Conservation (phyloP, 2,113 vertebrate species). For the Myrmecobius fasciatus region DNA sequence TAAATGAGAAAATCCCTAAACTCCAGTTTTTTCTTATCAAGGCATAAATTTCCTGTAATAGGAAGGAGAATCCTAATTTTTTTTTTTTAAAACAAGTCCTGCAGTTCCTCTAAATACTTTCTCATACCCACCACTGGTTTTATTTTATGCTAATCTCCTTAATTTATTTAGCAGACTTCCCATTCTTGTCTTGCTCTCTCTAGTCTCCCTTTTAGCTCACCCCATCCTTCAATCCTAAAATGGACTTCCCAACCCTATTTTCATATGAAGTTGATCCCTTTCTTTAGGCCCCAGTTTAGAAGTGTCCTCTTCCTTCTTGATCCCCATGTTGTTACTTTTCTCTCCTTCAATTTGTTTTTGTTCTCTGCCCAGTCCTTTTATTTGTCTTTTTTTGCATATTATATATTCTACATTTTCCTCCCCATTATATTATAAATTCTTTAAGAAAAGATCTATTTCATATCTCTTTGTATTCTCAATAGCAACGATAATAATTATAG, state of each 20-base stretch:
- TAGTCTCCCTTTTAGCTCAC: too few relatives aligned
- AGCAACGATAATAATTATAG: slow-evolving; percentile 14
- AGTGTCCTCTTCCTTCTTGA: background rate
- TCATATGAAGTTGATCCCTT: slow-evolving; percentile 18
- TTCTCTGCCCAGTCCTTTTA: background rate
- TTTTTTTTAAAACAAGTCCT: background rate
- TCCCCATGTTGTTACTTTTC: background rate
- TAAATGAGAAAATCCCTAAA: background rate
- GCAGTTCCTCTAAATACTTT: background rate
- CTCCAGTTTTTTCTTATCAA: background rate
- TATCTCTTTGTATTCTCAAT: slow-evolving; percentile 9
- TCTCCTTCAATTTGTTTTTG: background rate
- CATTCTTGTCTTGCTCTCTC: background rate
- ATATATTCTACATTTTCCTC: background rate
- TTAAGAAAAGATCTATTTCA: slow-evolving; percentile 9
- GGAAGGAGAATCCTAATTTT: background rate
- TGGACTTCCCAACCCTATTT: background rate
- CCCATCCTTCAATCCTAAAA: too few relatives aligned
- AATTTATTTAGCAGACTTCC: background rate
- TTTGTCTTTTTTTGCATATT: background rate
- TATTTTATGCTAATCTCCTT: background rate
- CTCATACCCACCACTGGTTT: background rate
- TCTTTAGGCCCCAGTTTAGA: slow-evolving; percentile 14
- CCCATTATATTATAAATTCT: slow-evolving; percentile 41
- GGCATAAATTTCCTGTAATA: background rate